phyloP scores from a whole-genome alignment of 2,888 invertebrate genomes.

The Macrophya annulata region DNA sequence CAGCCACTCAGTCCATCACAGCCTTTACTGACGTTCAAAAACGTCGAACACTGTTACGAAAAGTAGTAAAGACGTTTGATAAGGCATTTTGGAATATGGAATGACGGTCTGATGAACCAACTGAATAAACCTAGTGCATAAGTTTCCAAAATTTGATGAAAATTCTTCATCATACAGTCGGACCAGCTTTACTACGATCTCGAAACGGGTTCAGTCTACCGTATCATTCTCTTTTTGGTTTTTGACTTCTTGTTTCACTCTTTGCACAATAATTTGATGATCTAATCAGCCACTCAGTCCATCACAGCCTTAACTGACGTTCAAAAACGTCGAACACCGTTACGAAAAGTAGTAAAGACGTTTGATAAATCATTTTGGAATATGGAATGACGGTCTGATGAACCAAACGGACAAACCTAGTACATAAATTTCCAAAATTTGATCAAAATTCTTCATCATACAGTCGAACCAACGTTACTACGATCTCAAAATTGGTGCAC shows the following conservation, averaged over 20 bases:
- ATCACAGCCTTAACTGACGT: background rate
- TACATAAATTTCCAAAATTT: background rate
- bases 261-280: background rate
- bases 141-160: background rate
- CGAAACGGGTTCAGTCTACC: no score
- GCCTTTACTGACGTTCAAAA: background rate
- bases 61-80: background rate
- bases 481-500: background rate
- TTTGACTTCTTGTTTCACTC: no score
- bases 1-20: background rate
- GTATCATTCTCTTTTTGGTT: no score
- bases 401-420: background rate
- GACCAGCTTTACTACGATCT: no score
- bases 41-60: background rate
- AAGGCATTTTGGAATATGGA: background rate
- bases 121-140: background rate
- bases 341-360: background rate
- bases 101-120: background rate
- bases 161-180: background rate
- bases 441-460: background rate
- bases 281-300: background rate
- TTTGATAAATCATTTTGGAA: background rate
- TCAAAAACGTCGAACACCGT: background rate
- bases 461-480: background rate
- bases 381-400: background rate